Evolutionary conservation across 2,888 invertebrate species (phyloP), one percentile per base, ranked within the genome.

Genomic region (Acrobasis repandana): DNA sequence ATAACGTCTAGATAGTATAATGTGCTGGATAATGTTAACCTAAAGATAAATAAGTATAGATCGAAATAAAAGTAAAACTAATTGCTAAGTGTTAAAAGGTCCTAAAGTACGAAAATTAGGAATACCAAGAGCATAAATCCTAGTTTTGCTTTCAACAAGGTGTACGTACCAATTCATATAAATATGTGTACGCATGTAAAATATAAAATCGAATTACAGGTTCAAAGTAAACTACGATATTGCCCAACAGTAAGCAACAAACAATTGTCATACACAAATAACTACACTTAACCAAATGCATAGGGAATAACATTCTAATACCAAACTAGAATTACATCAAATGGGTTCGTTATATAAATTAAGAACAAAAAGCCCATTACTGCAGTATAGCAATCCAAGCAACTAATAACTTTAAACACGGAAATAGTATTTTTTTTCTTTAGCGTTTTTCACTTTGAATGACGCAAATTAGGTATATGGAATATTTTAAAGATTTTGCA

Each of bases 11-110:
- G 62, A 75, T 74, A 74, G 11, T 77, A 80, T 71, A 77, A 77
- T 71, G 83, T 83, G 86, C 74, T 69, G 77, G 82, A 85, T 86
- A 86, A 79, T 80, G 74, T 75, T 73, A 76, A 77, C 71, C 76
- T 83, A 83, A 83, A 85, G 77, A 85, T 86, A 88, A 85, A 85
- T 85, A 85, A 75, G 77, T 79, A 28, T 28, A 43, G 54, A 38
- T 38, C 74, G 69, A 82, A 83, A 80, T 76, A 77, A 76, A 81
- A 79, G 74, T 74, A 76, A 76, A 77, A 78, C 71, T 80, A 80
- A 77, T 76, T 67, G 70, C 75, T 82, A 80, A 75, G 69, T 75
- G 77, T 82, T 82, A 85, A 79, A 78, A 78, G 72, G 70, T 75
- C 76, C 73, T 75, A 77, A 73, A 73, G 64, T 46, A 67, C 60